A percentile compares a stretch with the other conserved stretches of the same genome.
phyloP scores from a whole-genome alignment of 2,797 vertebrate species.

The Melanotaenia maccullochi region DNA sequence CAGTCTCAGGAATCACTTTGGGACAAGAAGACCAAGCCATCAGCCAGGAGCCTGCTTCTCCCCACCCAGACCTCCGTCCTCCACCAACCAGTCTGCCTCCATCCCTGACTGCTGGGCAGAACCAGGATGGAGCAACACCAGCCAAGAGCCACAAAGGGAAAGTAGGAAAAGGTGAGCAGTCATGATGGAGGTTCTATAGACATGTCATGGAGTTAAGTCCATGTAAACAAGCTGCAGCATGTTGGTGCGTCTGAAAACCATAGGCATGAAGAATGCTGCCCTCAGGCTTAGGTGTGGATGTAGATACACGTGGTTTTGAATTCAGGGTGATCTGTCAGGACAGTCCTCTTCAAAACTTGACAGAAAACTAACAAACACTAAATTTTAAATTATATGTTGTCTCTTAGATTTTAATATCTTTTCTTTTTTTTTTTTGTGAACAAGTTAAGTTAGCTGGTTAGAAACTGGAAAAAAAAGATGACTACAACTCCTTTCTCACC shows the following conservation, averaged over 20 bases:
- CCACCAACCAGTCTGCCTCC: constrained; percentile 62
- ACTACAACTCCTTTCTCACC: neutral
- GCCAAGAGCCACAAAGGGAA: constrained; percentile 50
- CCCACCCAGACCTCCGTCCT: constrained; percentile 73
- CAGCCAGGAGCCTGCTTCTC: constrained; percentile 40
- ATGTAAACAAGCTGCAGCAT: constrained; percentile 64
- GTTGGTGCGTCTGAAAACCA: constrained; percentile 50
- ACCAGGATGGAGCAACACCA: constrained; percentile 38
- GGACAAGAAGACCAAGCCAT: constrained; percentile 63
- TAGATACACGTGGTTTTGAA: constrained; percentile 18
- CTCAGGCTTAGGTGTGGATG: constrained; percentile 37
- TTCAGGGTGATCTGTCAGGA: constrained; percentile 1
- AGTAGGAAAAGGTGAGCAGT: constrained; percentile 64
- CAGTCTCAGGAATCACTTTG: constrained; percentile 52
- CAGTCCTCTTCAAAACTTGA: neutral
- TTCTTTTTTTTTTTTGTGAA: neutral
- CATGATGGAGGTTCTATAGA: neutral
- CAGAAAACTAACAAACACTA: neutral
- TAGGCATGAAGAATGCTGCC: constrained; percentile 65
- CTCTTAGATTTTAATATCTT: neutral
- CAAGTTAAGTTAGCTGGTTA: neutral
- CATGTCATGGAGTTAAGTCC: constrained; percentile 3
- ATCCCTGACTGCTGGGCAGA: constrained; percentile 50
- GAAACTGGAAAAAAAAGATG: neutral
- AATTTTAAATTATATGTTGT: neutral